Evolutionary conservation across 2,113 vertebrate genomes (phyloP).

Genomic region (Verasper variegatus): DNA sequence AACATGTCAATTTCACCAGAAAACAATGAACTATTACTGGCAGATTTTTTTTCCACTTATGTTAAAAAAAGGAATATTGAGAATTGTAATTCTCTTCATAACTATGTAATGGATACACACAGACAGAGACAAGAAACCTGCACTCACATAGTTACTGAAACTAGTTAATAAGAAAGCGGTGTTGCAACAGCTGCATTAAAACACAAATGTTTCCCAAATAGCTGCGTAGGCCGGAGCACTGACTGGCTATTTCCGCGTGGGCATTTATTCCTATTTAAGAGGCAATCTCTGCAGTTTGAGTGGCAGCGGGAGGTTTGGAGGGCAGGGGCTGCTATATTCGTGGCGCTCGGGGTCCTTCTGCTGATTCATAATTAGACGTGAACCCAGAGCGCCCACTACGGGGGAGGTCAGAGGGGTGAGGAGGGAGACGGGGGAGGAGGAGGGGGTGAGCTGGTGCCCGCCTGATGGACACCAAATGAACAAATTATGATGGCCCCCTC

Average conservation of each 20-base stretch:
- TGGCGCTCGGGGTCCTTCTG: slow-evolving; percentile 83
- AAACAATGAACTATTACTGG: neutral
- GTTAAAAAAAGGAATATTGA: neutral
- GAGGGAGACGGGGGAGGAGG: slow-evolving; percentile 86
- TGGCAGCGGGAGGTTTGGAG: slow-evolving; percentile 94
- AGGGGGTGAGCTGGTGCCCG: slow-evolving; percentile 82
- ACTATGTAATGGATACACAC: neutral
- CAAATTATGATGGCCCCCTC: slow-evolving; percentile 99
- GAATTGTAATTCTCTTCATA: neutral
- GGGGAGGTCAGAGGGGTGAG: slow-evolving; percentile 95
- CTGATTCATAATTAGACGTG: slow-evolving; percentile 99
- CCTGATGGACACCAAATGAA: slow-evolving; percentile 99
- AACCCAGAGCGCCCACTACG: slow-evolving; percentile 95
- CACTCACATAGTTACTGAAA: neutral
- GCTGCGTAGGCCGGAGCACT: neutral
- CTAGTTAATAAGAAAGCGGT: neutral
- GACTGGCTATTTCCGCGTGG: slow-evolving; percentile 80
- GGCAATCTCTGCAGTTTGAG: slow-evolving; percentile 93
- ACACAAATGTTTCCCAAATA: slow-evolving; percentile 38
- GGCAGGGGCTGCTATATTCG: slow-evolving; percentile 93
- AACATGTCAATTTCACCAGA: neutral
- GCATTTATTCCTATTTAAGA: slow-evolving; percentile 96
- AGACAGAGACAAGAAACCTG: neutral
- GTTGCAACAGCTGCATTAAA: slow-evolving; percentile 22
- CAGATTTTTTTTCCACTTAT: neutral